These are phyloP conservation scores for Odontothrips loti DNA, from an alignment of 2,888 invertebrate genomes.

Conservation along the genomic window DNA sequence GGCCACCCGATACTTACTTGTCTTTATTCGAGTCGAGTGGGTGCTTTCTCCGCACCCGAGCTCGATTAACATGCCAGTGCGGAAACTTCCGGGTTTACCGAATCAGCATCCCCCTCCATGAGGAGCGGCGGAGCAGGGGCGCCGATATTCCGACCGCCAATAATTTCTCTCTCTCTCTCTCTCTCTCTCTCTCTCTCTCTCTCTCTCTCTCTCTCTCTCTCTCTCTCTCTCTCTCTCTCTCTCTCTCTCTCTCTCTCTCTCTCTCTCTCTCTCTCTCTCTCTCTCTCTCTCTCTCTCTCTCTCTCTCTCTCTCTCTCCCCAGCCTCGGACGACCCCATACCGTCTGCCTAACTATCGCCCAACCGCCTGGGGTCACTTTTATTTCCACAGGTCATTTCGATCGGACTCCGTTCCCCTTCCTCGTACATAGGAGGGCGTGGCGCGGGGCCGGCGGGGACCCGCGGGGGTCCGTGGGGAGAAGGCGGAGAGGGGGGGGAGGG, in stretches of 20 bases:
- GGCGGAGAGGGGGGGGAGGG: neutral
- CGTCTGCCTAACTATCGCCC: neutral
- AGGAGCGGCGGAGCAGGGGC: too few relatives aligned
- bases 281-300: neutral
- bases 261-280: neutral
- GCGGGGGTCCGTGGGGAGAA: neutral
- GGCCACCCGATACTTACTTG: too few relatives aligned
- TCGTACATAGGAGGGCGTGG: neutral
- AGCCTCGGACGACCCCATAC: neutral
- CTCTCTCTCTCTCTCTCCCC: neutral
- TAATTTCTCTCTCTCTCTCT: neutral
- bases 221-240: neutral
- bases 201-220: neutral
- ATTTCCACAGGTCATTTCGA: conserved; percentile 24
- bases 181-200: neutral
- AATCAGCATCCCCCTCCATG: too few relatives aligned
- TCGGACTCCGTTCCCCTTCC: neutral
- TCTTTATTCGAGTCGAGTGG: too few relatives aligned
- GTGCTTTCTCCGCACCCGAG: too few relatives aligned
- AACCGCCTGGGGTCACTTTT: conserved; percentile 12
- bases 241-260: neutral
- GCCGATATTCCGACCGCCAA: too few relatives aligned
- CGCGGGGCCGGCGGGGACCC: neutral
- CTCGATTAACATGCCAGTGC: too few relatives aligned
- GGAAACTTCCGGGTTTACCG: too few relatives aligned